These are phyloP conservation scores for Sebastes minor DNA, from an alignment of 2,797 vertebrate species.

Conservation along the genomic window DNA sequence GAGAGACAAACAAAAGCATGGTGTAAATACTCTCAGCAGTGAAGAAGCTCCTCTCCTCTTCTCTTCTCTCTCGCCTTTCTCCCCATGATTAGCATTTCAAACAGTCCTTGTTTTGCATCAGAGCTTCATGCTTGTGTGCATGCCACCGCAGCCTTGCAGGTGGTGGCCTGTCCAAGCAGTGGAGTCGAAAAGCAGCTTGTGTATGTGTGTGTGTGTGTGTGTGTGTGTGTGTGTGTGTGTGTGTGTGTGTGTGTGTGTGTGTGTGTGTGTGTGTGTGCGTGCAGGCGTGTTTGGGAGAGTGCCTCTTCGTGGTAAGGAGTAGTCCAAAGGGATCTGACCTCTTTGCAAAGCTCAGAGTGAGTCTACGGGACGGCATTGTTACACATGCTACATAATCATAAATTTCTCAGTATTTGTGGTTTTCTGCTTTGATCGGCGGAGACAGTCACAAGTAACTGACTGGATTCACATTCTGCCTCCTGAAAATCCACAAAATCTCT, in stretches of 20 bases:
- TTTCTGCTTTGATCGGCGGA: slow-evolving; percentile 37
- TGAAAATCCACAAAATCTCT: slow-evolving; percentile 74
- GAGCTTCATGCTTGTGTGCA: slow-evolving; percentile 70
- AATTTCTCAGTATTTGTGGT: slow-evolving; percentile 61
- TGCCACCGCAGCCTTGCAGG: slow-evolving; percentile 77
- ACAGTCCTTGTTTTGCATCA: slow-evolving; percentile 80
- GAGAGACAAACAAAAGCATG: slow-evolving; percentile 74
- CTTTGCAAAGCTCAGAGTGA: slow-evolving; percentile 53
- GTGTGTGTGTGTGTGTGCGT: slow-evolving; percentile 1
- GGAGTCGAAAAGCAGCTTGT: slow-evolving; percentile 52
- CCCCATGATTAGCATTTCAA: slow-evolving; percentile 83
- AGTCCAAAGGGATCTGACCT: slow-evolving; percentile 65
- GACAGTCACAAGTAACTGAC: slow-evolving; percentile 49
- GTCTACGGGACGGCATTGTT: slow-evolving; percentile 30
- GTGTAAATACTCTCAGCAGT: slow-evolving; percentile 76
- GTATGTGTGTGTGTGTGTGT: slow-evolving; percentile 16
- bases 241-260: slow-evolving; percentile 12
- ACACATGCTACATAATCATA: slow-evolving; percentile 59
- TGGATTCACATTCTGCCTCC: slow-evolving; percentile 57
- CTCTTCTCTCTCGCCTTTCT: slow-evolving; percentile 47
- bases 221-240: background rate
- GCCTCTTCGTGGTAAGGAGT: slow-evolving; percentile 32
- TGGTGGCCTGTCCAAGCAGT: slow-evolving; percentile 71
- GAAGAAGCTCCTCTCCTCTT: slow-evolving; percentile 64
- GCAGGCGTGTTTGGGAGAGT: slow-evolving; percentile 14